Evolutionary conservation across 2,797 vertebrate genomes (phyloP), one percentile per base, ranked within the genome.

Genomic region (Rhodeus uyekii): DNA sequence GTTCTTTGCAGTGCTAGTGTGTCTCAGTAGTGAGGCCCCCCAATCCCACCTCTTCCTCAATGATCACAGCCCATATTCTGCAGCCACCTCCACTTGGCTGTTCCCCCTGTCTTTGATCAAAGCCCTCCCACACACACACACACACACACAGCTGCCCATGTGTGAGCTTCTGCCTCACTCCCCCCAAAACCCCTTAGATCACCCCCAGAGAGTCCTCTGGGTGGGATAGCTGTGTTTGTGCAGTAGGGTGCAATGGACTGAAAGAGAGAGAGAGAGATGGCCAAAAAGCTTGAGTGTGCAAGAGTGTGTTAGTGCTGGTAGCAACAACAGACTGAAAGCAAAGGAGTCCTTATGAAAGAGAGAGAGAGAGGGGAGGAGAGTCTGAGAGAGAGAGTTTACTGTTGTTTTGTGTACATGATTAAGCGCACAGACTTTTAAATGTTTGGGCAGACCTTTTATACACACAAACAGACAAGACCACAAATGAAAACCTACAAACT

Each of bases 81-180:
- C 86, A 89, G 87, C 81, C 85, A 82, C 84, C 86, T 87, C 83
- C 84, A 87, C 87, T 88, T 85, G 80, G 84, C 89, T 84, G 75
- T 81, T 82, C 81, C 77, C 78, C 72, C 72, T 90, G 87, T 87
- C 88, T 92, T 88, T 91, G 94, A 95, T 95, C 94, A 95, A 93
- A 92, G 92, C 90, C 92, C 90, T 80, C 91, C 88, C 91, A 87
- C 92, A 90, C 91, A 91, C 44, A 36, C 34, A 46, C 79, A 78
- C 79, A 67, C 78, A 71, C 71, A 65, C 58, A 64, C 84, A 74
- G 93, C 90, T 90, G 90, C 91, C 91, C 92, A 86, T 93, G 92
- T 90, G 94, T 92, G 94, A 91, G 93, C 91, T 93, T 92, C 91
- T 92, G 92, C 90, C 93, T 92, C 94, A 90, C 92, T 93, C 92